Evolutionary conservation across 1,140 invertebrate genomes (phyloP), one percentile per base, ranked within the genome.

Genomic region (Octopus bimaculoides): DNA sequence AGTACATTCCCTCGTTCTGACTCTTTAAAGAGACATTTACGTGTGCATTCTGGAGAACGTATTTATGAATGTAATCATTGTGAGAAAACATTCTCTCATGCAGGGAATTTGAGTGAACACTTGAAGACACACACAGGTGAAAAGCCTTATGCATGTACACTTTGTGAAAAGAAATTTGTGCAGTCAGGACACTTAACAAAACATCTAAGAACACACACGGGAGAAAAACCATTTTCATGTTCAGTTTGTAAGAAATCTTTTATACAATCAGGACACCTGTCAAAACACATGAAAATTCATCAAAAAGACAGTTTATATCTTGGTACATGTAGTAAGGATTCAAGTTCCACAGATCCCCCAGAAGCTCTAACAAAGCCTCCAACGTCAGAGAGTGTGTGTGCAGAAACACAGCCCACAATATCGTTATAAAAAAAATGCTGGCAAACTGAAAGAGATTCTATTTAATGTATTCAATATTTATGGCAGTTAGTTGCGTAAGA

Each of bases 191-290:
- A 85, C 56, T 82, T 88, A 20, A 83, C 84, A 66, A 81, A 84
- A 26, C 90, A 91, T 79, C 84, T 84, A 77, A 53, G 86, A 52
- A 85, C 86, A 61, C 91, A 91, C 81, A 89, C 85, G 7, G 90
- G 89, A 4, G 87, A 87, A 55, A 81, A 81, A 17, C 86, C 83
- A 54, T 89, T 85, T 75, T 85, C 85, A 74, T 91, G 91, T 81
- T 82, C 86, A 54, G 86, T 85, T 81, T 91, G 90, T 84, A 88
- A 88, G 6, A 76, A 81, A 53, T 26, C 41, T 14, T 82, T 82
- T 66, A 96, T 95, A 94, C 94, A 93, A 75, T 92, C 94, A 66
- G 90, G 96, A 0, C 96, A 96, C 90, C 90, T 97, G 4, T 94
- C 95, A 85, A 97, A 96, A 0, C 82, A 82, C 66, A 53, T 79